Evolutionary conservation across 92 coral and sea anemone species (phyloP).

Genomic region (Porites lobata): DNA sequence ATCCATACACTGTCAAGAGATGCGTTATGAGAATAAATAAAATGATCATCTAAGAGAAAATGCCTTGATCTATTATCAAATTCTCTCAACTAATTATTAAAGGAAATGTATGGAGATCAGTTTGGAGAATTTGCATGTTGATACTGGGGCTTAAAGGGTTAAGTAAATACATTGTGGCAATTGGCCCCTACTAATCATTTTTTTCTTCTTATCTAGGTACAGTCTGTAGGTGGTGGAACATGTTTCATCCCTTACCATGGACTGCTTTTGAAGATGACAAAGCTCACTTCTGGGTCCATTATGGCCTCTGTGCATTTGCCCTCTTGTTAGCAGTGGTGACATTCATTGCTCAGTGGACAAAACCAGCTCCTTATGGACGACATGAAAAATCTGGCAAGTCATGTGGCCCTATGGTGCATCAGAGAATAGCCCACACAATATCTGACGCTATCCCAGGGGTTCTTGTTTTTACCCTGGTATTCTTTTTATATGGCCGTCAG

Average conservation of each 20-base stretch:
- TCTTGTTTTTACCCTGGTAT: constrained; percentile 58
- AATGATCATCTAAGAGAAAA: too few relatives aligned
- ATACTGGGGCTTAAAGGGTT: too few relatives aligned
- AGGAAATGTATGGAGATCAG: too few relatives aligned
- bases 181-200: too few relatives aligned
- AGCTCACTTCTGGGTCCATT: constrained; percentile 72
- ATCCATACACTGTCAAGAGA: too few relatives aligned
- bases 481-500: constrained; percentile 65
- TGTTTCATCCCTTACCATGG: constrained; percentile 70
- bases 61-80: too few relatives aligned
- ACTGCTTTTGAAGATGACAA: constrained; percentile 53
- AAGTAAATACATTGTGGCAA: too few relatives aligned
- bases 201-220: not conserved
- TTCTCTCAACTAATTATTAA: too few relatives aligned
- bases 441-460: constrained; percentile 75
- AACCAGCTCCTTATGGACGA: constrained; percentile 78
- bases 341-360: constrained; percentile 46
- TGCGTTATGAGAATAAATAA: too few relatives aligned
- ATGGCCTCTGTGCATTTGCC: constrained; percentile 66
- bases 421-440: constrained; percentile 64
- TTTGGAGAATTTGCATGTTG: too few relatives aligned
- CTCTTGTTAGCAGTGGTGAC: constrained; percentile 66
- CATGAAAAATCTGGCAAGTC: constrained; percentile 44
- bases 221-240: not conserved
- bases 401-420: constrained; percentile 70